Percentiles rank a stretch among this genome's conserved stretches.
Conservation (phyloP, 2,113 vertebrate genomes). For the Phoxinus phoxinus region DNA sequence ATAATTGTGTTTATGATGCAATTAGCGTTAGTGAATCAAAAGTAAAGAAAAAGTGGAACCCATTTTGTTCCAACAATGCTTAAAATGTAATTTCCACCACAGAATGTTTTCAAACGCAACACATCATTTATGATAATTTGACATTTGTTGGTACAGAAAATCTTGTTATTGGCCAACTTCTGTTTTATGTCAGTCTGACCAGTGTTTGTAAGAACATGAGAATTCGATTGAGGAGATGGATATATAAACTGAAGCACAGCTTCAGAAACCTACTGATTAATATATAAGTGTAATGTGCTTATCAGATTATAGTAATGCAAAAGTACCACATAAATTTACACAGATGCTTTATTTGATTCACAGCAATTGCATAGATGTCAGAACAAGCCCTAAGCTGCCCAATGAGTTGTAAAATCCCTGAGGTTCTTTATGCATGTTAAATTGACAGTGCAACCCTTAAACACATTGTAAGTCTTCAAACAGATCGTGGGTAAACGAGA, state of each 20-base stretch:
- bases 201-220: background rate
- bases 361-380: no score
- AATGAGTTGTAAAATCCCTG: background rate
- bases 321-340: background rate
- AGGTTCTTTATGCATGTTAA: background rate
- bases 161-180: background rate
- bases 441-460: background rate
- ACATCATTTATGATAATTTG: background rate
- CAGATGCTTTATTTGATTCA: slow-evolving; percentile 9
- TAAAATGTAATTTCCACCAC: background rate
- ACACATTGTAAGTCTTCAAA: background rate
- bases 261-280: background rate
- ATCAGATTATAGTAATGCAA: background rate
- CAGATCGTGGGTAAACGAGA: background rate
- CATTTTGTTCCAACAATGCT: no score
- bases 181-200: background rate
- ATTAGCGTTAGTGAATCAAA: no score
- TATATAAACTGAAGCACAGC: background rate
- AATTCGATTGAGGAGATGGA: background rate
- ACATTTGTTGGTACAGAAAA: background rate
- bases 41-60: no score
- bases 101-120: background rate
- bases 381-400: background rate
- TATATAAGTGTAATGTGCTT: background rate
- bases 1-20: background rate